Evolutionary conservation across 2,888 invertebrate species (phyloP).

Genomic region (Neoitamus cyanurus): DNA sequence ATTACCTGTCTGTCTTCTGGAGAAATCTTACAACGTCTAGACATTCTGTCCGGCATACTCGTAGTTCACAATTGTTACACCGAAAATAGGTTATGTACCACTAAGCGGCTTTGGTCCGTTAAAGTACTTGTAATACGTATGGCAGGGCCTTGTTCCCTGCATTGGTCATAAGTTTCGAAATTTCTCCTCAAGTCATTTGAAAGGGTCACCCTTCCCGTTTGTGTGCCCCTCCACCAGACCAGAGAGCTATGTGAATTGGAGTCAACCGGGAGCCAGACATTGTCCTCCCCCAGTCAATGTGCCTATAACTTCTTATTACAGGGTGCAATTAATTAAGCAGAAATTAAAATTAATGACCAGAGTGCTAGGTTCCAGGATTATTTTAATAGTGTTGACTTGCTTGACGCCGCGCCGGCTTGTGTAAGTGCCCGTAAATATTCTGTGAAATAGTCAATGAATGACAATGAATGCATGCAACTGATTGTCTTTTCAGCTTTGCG

Average conservation of each 20-base stretch:
- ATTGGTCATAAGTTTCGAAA: not conserved
- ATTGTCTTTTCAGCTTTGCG: too few species aligned
- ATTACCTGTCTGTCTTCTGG: not conserved
- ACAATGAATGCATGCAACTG: not conserved
- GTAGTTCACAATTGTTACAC: not conserved
- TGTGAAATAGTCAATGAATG: not conserved
- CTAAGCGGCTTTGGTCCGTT: not conserved
- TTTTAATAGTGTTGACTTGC: not conserved
- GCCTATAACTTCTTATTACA: conserved; percentile 28
- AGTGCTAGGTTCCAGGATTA: conserved; percentile 11
- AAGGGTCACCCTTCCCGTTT: not conserved
- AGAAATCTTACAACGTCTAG: not conserved
- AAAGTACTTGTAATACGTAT: not conserved
- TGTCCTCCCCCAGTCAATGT: conserved; percentile 8
- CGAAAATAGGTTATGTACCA: not conserved
- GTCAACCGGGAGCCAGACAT: not conserved
- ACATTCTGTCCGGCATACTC: not conserved
- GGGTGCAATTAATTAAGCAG: conserved; percentile 18
- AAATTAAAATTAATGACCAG: conserved; percentile 22
- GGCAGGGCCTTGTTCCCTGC: not conserved
- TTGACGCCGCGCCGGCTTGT: not conserved
- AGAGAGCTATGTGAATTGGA: not conserved
- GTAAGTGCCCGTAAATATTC: too few species aligned
- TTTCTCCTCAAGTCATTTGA: not conserved
- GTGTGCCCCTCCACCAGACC: not conserved